Conservation (phyloP, 2,797 vertebrate genomes). For the Halcyon smyrnensis region DNA sequence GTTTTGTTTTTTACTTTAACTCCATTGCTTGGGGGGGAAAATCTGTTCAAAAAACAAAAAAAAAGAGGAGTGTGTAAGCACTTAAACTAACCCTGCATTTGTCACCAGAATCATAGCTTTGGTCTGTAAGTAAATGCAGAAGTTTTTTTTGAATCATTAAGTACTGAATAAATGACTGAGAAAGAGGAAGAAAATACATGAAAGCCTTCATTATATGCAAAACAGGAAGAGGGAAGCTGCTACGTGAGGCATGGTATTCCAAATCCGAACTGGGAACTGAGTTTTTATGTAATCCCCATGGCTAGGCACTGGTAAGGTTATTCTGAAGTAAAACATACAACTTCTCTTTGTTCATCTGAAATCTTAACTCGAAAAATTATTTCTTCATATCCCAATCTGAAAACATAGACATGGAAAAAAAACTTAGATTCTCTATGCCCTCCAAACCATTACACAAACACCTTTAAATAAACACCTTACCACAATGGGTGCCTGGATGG, state of each 20-base stretch:
- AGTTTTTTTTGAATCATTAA: not conserved
- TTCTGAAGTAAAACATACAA: not conserved
- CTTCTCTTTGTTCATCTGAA: not conserved
- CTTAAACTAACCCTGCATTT: not conserved
- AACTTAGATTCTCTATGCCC: not conserved
- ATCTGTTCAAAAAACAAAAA: not conserved
- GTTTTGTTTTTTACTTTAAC: not conserved
- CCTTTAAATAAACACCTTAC: not conserved
- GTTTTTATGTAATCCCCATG: not conserved
- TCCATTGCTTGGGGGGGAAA: not conserved
- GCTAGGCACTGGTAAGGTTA: not conserved
- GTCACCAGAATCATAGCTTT: not conserved
- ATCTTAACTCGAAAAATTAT: not conserved
- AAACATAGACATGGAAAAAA: not conserved
- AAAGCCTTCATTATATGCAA: not conserved
- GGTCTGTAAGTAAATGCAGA: not conserved
- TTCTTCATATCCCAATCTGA: not conserved
- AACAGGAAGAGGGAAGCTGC: not conserved
- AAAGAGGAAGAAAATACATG: conserved; percentile 11
- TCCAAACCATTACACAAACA: not conserved
- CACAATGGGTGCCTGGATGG: not conserved
- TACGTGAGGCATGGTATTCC: not conserved
- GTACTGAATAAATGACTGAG: not conserved
- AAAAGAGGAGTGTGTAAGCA: not conserved
- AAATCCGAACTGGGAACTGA: not conserved